phyloP scores from a whole-genome alignment of 2,888 invertebrate genomes.

The Pandemis heparana region DNA sequence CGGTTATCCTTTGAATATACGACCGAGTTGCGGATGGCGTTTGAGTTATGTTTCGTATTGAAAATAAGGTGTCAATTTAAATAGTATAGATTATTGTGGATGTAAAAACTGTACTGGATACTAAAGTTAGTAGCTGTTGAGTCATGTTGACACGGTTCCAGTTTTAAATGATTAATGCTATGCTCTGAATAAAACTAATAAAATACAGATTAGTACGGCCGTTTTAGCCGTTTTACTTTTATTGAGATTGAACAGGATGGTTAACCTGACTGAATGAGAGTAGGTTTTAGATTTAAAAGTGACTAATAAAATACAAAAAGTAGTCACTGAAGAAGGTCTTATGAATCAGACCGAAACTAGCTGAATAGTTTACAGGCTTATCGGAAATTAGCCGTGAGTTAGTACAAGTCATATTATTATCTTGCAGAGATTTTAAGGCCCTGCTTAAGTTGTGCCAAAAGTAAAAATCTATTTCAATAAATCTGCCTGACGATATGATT shows the following conservation, averaged over 20 bases:
- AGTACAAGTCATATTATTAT: no score
- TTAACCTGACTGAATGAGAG: not conserved
- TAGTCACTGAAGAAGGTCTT: no score
- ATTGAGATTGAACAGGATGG: conserved; percentile 1
- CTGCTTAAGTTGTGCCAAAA: no score
- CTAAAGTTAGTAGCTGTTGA: conserved; percentile 17
- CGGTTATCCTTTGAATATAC: conserved; percentile 43
- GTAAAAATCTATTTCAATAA: no score
- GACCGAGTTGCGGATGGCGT: conserved; percentile 49
- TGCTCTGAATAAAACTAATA: conserved; percentile 31
- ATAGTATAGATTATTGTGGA: conserved; percentile 13
- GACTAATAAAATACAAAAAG: no score
- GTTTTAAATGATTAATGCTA: conserved; percentile 27
- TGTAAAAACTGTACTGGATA: conserved; percentile 15
- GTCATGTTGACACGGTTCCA: conserved; percentile 32
- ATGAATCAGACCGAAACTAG: no score
- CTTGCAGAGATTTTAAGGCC: no score
- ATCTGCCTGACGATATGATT: no score
- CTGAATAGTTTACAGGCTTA: no score
- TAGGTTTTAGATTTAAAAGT: no score
- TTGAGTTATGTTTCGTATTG: conserved; percentile 17
- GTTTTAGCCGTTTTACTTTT: conserved; percentile 31
- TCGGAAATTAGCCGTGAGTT: no score
- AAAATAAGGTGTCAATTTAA: conserved; percentile 28
- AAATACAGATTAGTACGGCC: conserved; percentile 32